These are phyloP conservation scores for Poeciliopsis gracilis DNA, from an alignment of 2,797 vertebrate species.

Conservation along the genomic window DNA sequence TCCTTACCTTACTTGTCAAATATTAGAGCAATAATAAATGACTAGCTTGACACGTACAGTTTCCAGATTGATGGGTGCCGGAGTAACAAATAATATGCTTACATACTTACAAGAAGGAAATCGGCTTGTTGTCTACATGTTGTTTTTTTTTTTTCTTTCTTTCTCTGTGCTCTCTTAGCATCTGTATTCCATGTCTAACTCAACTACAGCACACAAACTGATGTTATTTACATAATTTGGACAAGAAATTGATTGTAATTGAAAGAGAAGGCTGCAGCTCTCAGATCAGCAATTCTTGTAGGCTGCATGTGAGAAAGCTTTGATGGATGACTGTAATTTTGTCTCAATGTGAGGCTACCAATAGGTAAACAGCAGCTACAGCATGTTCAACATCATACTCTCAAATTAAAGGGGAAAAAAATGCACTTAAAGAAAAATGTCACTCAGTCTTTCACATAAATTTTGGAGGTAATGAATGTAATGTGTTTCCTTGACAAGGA, in stretches of 20 bases:
- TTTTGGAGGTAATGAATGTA: slow-evolving; percentile 3
- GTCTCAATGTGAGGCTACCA: slow-evolving; percentile 4
- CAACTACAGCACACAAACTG: background rate
- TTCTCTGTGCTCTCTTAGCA: background rate
- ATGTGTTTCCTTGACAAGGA: slow-evolving; percentile 4
- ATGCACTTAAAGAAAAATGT: background rate
- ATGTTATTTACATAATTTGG: slow-evolving; percentile 17
- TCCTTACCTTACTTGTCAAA: background rate
- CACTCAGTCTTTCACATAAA: background rate
- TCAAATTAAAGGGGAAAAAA: slow-evolving; percentile 1
- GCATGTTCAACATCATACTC: slow-evolving; percentile 7
- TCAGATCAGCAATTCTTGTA: slow-evolving; percentile 16
- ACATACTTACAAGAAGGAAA: background rate
- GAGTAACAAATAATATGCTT: slow-evolving; percentile 1
- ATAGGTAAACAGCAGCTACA: slow-evolving; percentile 2
- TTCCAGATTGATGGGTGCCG: slow-evolving; percentile 4
- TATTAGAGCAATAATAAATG: slow-evolving; percentile 1
- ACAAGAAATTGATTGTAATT: slow-evolving; percentile 11
- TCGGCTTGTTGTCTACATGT: background rate
- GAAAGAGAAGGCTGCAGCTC: slow-evolving; percentile 6
- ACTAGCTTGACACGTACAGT: background rate
- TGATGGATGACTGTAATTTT: slow-evolving; percentile 20
- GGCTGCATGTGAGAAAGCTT: slow-evolving; percentile 7
- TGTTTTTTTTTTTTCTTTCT: background rate
- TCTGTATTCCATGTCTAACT: background rate